Conservation (phyloP, 2,888 invertebrate species). For the Latrodectus elegans region DNA sequence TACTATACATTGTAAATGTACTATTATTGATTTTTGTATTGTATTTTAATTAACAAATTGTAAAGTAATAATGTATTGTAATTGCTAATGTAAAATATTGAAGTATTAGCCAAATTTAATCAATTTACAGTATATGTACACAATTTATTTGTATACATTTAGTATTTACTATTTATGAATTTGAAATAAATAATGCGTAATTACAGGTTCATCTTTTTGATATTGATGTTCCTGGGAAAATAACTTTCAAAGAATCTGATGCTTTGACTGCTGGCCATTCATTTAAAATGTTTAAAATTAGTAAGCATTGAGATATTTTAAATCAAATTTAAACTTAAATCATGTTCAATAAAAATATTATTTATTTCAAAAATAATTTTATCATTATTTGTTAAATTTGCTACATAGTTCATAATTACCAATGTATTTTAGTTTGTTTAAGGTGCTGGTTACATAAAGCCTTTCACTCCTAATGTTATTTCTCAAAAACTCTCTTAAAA, state of each 20-base stretch:
- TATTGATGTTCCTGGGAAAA: conserved; percentile 93
- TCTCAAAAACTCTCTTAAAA: no score
- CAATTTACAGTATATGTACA: no score
- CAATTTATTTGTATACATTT: background rate
- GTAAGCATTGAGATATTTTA: conserved; percentile 70
- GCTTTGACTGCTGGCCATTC: conserved; percentile 84
- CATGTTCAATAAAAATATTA: background rate
- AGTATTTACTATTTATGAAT: background rate
- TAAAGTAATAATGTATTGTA: background rate
- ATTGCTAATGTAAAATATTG: no score
- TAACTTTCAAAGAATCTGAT: conserved; percentile 94
- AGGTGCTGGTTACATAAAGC: no score
- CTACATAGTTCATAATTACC: no score
- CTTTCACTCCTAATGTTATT: no score
- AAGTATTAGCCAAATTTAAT: no score
- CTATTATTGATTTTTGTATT: background rate
- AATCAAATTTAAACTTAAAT: background rate
- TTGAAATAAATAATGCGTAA: conserved; percentile 13
- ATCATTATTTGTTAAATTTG: background rate
- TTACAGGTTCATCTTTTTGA: conserved; percentile 93
- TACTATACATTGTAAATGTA: no score
- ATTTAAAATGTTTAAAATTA: conserved; percentile 83
- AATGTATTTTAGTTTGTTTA: no score
- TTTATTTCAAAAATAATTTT: background rate
- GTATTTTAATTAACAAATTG: background rate